Conservation (phyloP, 2,797 vertebrate genomes). For the Gephyroberyx darwinii region DNA sequence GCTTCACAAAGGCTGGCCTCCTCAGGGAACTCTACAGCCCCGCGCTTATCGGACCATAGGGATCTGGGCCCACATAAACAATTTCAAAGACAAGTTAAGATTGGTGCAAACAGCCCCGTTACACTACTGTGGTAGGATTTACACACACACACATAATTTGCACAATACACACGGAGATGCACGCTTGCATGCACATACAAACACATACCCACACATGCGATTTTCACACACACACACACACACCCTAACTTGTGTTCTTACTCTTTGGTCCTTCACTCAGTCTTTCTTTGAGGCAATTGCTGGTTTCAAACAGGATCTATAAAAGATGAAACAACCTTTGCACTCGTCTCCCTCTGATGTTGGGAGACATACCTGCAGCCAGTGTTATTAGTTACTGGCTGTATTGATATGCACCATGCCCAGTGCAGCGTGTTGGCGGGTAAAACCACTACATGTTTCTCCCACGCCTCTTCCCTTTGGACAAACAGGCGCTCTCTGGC, state of each 20-base stretch:
- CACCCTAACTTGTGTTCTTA: slow-evolving; percentile 38
- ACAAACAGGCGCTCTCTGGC: slow-evolving; percentile 74
- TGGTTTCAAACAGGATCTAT: slow-evolving; percentile 80
- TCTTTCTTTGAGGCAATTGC: slow-evolving; percentile 80
- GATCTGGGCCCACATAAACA: slow-evolving; percentile 80
- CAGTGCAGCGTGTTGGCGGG: slow-evolving; percentile 70
- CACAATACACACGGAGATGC: slow-evolving; percentile 20
- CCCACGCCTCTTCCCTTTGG: slow-evolving; percentile 81
- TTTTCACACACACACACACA: slow-evolving; percentile 1
- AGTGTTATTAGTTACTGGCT: slow-evolving; percentile 68
- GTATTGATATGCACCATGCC: slow-evolving; percentile 73
- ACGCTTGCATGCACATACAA: slow-evolving; percentile 1
- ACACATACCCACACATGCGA: not conserved
- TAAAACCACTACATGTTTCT: slow-evolving; percentile 72
- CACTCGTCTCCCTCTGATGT: slow-evolving; percentile 78
- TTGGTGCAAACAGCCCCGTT: slow-evolving; percentile 77
- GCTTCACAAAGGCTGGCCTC: slow-evolving; percentile 75
- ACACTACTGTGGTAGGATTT: slow-evolving; percentile 36
- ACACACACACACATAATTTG: slow-evolving; percentile 34
- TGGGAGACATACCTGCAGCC: slow-evolving; percentile 79
- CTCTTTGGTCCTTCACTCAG: slow-evolving; percentile 55
- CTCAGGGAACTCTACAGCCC: slow-evolving; percentile 77
- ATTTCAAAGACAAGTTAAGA: slow-evolving; percentile 78
- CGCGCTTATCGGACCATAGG: slow-evolving; percentile 76
- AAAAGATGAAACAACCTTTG: slow-evolving; percentile 84